Base-by-base conservation (phyloP, 2,797 vertebrate genomes). In the Malacoctenus gilli region DNA sequence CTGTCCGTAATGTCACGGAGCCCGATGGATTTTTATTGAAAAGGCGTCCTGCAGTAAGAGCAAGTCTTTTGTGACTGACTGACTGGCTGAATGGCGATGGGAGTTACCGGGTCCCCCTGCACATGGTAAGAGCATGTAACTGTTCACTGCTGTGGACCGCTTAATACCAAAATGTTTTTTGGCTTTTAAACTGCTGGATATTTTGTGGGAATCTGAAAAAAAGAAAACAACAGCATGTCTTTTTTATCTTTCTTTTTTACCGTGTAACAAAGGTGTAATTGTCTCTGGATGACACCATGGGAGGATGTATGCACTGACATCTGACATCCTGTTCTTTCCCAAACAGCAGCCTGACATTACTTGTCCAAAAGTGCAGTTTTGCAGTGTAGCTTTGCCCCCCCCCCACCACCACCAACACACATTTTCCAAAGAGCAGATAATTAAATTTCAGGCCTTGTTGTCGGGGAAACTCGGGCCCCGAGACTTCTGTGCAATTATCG, bases 391-490 rank as follows among this genome's bases (percentile, higher is more conserved):
- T 77, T 77, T 86, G 72, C 79, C 59, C 72, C 77, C 77, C 69
- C 83, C n/a, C n/a, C n/a, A n/a, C n/a, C n/a, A n/a, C n/a, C n/a
- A n/a, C n/a, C n/a, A n/a, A n/a, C n/a, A n/a, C n/a, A 84, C 83
- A 85, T 90, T 89, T 89, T 86, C 83, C 80, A 81, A 85, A 86
- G 84, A 85, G 79, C 83, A 77, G 86, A 89, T 90, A 89, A 92
- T 92, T 91, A 84, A 72, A 90, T 91, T 89, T 89, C 81, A 90
- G 76, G 76, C 82, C 76, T 73, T 87, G 87, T 89, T 89, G 86
- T 88, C 86, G 70, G 85, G 84, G 85, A 83, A 83, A 85, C 85
- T 76, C 68, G 25, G 80, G 79, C 78, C 89, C 80, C 77, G 52
- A 70, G 84, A 90, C 89, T 87, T 78, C 44, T 22, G 25, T 77